These are phyloP conservation scores for Monodelphis domestica DNA, from an alignment of 2,797 vertebrate genomes.

Conservation along the genomic window DNA sequence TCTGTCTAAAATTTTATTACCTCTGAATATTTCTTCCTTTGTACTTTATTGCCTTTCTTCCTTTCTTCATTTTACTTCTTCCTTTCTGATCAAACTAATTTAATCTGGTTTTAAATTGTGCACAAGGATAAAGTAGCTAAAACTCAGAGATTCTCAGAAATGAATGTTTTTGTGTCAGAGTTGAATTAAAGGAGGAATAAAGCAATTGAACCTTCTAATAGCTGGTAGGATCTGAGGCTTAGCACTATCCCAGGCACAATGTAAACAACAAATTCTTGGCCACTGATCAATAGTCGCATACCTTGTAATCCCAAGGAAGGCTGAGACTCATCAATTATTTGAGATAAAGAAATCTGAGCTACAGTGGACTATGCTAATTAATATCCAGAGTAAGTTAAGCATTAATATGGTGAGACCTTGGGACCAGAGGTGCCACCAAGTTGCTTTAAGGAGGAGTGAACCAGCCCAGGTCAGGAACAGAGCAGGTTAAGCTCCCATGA, in stretches of 20 bases:
- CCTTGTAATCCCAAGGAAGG: not conserved
- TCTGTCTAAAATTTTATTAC: not conserved
- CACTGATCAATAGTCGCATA: not conserved
- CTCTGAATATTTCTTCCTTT: not conserved
- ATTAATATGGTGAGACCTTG: not conserved
- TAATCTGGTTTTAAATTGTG: not conserved
- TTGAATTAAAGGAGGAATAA: too few relatives aligned
- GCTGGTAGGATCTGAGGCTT: too few relatives aligned
- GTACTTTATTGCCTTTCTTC: not conserved
- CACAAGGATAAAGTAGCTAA: not conserved
- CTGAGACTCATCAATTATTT: not conserved
- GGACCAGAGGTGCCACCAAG: not conserved
- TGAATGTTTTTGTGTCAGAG: not conserved
- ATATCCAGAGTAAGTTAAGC: not conserved
- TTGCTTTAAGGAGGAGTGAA: not conserved
- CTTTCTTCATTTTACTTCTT: not conserved
- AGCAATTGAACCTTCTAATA: too few relatives aligned
- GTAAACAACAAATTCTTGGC: not conserved
- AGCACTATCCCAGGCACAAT: not conserved
- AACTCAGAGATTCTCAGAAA: not conserved
- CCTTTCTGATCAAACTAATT: not conserved
- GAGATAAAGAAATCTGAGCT: not conserved
- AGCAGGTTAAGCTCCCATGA: not conserved
- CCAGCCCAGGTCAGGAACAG: too few relatives aligned
- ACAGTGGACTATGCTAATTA: not conserved